Conservation (phyloP, 53 echinoderm and acorn worm genomes). For the Arbacia lixula region DNA sequence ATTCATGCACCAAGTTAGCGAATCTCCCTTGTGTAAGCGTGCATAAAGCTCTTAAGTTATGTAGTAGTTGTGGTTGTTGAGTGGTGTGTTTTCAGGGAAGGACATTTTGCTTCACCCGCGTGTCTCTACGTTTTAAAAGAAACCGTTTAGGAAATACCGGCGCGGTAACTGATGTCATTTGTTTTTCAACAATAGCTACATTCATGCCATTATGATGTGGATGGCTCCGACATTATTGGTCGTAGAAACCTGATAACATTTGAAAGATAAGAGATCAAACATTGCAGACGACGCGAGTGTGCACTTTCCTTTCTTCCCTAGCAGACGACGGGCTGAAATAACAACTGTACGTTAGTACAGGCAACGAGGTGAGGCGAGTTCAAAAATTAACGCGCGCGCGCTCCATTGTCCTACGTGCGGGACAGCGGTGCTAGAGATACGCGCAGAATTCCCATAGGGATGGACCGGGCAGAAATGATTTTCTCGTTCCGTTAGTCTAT, state of each 20-base stretch:
- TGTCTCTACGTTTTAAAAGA: too few species aligned
- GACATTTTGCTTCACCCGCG: too few species aligned
- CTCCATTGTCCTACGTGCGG: slow-evolving; percentile 14
- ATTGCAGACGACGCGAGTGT: background rate
- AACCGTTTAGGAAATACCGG: too few species aligned
- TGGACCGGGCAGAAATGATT: slow-evolving; percentile 19
- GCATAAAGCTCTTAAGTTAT: too few species aligned
- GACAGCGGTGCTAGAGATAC: slow-evolving; percentile 30
- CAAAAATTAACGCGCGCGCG: slow-evolving; percentile 33
- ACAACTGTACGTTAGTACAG: slow-evolving; percentile 3
- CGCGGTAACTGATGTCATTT: too few species aligned
- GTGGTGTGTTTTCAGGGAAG: too few species aligned
- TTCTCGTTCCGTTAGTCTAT: slow-evolving; percentile 43
- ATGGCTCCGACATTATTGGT: too few species aligned
- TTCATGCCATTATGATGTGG: too few species aligned
- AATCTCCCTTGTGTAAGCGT: too few species aligned
- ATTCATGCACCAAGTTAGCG: too few species aligned
- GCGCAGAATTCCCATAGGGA: slow-evolving; percentile 40
- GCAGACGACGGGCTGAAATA: slow-evolving; percentile 24
- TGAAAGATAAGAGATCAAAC: slow-evolving; percentile 30
- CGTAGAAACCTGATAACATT: slow-evolving; percentile 37
- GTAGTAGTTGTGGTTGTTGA: too few species aligned
- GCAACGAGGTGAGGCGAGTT: slow-evolving; percentile 12
- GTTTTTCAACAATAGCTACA: too few species aligned
- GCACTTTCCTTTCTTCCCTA: slow-evolving; percentile 33